phyloP scores from a whole-genome alignment of 1,140 invertebrate species.

The Drosophila ananassae region DNA sequence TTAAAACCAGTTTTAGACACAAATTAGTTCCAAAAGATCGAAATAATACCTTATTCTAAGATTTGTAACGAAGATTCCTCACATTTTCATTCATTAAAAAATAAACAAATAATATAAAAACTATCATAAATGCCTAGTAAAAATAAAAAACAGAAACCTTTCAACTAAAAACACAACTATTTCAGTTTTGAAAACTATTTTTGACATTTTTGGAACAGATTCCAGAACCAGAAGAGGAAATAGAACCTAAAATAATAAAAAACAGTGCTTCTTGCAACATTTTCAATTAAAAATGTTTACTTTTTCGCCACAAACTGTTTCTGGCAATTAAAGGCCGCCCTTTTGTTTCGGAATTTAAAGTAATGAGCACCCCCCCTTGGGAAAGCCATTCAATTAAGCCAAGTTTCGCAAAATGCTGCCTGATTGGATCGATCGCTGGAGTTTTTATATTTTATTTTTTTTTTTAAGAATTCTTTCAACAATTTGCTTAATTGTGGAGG shows the following conservation, averaged over 20 bases:
- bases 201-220: too few relatives aligned
- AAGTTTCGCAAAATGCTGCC: slow-evolving; percentile 12
- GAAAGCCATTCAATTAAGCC: slow-evolving; percentile 31
- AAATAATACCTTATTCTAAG: too few relatives aligned
- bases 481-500: slow-evolving; percentile 42
- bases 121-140: background rate
- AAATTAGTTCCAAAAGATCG: too few relatives aligned
- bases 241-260: background rate
- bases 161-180: background rate
- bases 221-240: background rate
- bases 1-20: too few relatives aligned
- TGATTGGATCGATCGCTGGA: slow-evolving; percentile 24
- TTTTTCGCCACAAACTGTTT: background rate
- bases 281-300: background rate
- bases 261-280: background rate
- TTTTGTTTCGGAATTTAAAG: background rate
- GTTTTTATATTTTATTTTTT: background rate
- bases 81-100: too few relatives aligned
- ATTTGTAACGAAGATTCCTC: too few relatives aligned
- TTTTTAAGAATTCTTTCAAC: slow-evolving; percentile 23
- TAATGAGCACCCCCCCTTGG: slow-evolving; percentile 16
- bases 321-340: too few relatives aligned
- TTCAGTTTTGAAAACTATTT: background rate
- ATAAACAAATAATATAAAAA: too few relatives aligned
- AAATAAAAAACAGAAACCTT: background rate